Evolutionary conservation across 2,113 vertebrate genomes (phyloP).

Genomic region (Probosciger aterrimus): DNA sequence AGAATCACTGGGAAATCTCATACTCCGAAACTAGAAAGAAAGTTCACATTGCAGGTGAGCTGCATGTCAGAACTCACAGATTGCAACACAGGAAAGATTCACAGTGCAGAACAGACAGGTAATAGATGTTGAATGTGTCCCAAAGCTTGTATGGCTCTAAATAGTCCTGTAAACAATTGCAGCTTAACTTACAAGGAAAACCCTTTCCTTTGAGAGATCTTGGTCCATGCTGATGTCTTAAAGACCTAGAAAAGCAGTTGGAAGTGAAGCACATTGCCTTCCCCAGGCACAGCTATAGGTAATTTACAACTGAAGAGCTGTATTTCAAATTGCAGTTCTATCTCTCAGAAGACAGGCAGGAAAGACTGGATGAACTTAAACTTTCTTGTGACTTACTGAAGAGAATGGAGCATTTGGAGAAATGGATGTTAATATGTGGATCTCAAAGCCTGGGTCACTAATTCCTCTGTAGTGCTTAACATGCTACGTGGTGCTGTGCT

Average conservation of each 20-base stretch:
- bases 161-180: neutral
- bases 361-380: neutral
- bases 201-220: neutral
- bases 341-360: neutral
- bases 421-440: neutral
- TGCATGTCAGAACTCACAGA: neutral
- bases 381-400: neutral
- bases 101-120: neutral
- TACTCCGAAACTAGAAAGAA: neutral
- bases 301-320: neutral
- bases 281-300: neutral
- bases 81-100: neutral
- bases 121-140: neutral
- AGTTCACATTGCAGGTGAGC: neutral
- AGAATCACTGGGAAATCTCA: neutral
- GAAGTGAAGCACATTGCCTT: neutral
- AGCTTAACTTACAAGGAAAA: neutral
- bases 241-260: neutral
- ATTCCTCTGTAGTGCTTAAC: neutral
- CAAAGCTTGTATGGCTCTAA: neutral
- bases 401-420: neutral
- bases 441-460: neutral
- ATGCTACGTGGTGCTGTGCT: accelerated
- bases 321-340: neutral
- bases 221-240: neutral